Conservation (phyloP, 2,888 invertebrate species). For the Hermaeophaga mercurialis region DNA sequence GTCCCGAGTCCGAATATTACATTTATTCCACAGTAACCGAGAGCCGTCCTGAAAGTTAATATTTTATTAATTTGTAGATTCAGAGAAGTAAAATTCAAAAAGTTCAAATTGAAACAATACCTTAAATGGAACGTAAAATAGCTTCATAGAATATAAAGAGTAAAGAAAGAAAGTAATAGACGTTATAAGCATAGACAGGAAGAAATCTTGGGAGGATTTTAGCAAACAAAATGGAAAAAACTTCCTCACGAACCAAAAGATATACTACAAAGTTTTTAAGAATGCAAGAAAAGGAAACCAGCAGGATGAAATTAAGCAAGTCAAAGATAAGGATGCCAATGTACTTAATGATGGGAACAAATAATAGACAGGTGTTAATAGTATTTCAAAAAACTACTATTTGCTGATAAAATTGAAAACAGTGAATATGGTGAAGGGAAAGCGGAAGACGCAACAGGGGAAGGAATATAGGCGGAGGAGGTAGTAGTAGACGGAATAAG, state of each 20-base stretch:
- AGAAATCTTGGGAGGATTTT: too few relatives aligned
- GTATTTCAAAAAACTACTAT: not conserved
- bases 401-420: not conserved
- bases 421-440: not conserved
- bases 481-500: too few relatives aligned
- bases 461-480: not conserved
- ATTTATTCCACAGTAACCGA: constrained; percentile 63
- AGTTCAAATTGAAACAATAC: too few relatives aligned
- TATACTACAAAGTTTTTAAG: not conserved
- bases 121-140: too few relatives aligned
- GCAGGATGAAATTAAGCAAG: not conserved
- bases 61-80: too few relatives aligned
- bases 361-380: not conserved
- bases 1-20: constrained; percentile 64
- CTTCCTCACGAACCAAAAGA: not conserved
- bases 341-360: not conserved
- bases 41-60: constrained; percentile 66
- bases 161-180: too few relatives aligned
- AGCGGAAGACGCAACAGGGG: not conserved
- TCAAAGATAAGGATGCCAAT: not conserved
- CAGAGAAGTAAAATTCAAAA: too few relatives aligned
- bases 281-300: not conserved
- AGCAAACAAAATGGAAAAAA: not conserved
- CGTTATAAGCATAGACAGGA: too few relatives aligned
- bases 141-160: too few relatives aligned